Conservation (phyloP, 2,888 invertebrate species). For the Dicranocentrus wangi region DNA sequence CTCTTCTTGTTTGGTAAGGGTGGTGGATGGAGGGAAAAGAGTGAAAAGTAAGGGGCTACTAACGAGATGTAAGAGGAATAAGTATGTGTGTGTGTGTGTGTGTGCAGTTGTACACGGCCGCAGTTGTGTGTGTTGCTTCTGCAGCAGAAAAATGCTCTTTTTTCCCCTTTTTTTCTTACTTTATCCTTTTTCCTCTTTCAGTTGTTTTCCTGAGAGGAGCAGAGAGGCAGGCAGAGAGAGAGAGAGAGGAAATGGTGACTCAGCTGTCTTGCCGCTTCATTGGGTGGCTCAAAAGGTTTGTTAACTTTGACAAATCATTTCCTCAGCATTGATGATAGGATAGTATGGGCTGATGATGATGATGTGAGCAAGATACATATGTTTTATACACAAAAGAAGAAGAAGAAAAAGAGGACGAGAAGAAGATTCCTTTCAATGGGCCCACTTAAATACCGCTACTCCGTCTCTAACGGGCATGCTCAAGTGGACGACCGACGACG, state of each 20-base stretch:
- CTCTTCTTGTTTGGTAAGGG: too few species aligned
- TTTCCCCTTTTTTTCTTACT: constrained; percentile 43
- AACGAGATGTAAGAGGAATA: constrained; percentile 55
- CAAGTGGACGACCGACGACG: constrained; percentile 1
- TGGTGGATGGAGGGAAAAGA: too few species aligned
- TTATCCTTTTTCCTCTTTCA: constrained; percentile 45
- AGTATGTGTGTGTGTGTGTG: constrained; percentile 35
- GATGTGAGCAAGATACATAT: constrained; percentile 25
- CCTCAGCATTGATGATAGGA: constrained; percentile 67
- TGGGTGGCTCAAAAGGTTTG: constrained; percentile 68
- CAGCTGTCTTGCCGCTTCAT: constrained; percentile 70
- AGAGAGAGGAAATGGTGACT: constrained; percentile 64
- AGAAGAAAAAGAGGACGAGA: neutral
- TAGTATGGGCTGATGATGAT: too few species aligned
- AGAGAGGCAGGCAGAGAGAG: constrained; percentile 12
- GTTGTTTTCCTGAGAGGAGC: constrained; percentile 40
- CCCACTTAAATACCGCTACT: constrained; percentile 62
- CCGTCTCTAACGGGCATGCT: constrained; percentile 30
- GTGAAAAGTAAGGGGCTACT: constrained; percentile 27
- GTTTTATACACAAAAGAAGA: constrained; percentile 16
- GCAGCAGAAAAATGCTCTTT: constrained; percentile 59
- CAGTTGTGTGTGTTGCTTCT: too few species aligned
- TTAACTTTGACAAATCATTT: constrained; percentile 72
- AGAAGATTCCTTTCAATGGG: constrained; percentile 45
- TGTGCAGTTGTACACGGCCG: constrained; percentile 33